Percentiles rank a stretch among this genome's conserved stretches.
These are phyloP conservation scores for Drosophila meridionalis DNA, from an alignment of 2,888 invertebrate genomes.

Conservation along the genomic window DNA sequence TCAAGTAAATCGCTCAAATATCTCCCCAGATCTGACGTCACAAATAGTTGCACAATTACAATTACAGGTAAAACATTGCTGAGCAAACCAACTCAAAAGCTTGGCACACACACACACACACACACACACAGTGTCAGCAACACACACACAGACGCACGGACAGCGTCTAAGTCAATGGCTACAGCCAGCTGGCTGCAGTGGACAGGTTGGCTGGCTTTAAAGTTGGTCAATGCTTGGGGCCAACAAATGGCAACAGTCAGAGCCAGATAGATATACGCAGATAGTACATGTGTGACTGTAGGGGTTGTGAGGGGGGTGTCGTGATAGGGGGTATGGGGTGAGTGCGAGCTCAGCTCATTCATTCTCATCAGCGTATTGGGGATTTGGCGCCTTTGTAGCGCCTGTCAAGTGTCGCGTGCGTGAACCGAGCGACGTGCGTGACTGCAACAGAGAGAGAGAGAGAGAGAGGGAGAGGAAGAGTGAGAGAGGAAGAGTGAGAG, in stretches of 20 bases:
- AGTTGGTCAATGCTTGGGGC: conserved; percentile 37
- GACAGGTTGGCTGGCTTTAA: conserved; percentile 27
- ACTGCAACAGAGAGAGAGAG: conserved; percentile 18
- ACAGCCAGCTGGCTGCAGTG: background rate
- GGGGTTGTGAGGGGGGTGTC: background rate
- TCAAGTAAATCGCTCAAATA: too few species aligned
- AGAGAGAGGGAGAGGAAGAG: background rate
- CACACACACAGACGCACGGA: conserved; percentile 1
- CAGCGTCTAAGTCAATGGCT: conserved; percentile 5
- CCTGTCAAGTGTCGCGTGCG: conserved; percentile 63
- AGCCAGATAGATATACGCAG: conserved; percentile 13
- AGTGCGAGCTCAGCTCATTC: conserved; percentile 58
- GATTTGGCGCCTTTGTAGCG: conserved; percentile 71
- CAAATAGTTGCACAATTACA: conserved; percentile 6
- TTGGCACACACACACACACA: background rate
- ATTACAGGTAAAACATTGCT: background rate
- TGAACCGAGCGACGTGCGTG: conserved; percentile 57
- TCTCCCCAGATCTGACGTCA: conserved; percentile 1
- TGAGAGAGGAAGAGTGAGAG: too few species aligned
- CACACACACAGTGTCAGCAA: background rate
- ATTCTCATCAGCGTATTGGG: conserved; percentile 78
- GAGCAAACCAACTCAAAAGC: conserved; percentile 1
- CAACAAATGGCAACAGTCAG: conserved; percentile 14
- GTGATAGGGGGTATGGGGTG: background rate
- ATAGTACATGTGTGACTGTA: conserved; percentile 36